Evolutionary conservation across 35 echinoderm and acorn worm species (phyloP).

Genomic region (Nesometra sesokonis): DNA sequence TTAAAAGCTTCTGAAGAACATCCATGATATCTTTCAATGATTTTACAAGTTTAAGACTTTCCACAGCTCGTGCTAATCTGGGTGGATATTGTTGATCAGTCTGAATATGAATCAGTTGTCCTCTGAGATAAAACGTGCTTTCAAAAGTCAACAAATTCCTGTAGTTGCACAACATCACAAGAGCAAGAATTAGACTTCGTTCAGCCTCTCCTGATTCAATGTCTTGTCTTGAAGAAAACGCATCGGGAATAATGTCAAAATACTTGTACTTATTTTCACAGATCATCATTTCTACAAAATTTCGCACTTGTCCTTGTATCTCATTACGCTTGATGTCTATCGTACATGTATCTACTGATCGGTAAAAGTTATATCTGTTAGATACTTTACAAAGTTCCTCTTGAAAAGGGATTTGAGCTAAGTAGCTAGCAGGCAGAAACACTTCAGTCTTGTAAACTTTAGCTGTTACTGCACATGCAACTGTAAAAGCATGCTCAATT

Average conservation of each 20-base stretch:
- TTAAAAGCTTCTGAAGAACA: neutral
- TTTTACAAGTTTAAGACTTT: neutral
- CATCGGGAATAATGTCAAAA: constrained; percentile 33
- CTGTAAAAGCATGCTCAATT: constrained; percentile 22
- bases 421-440: constrained; percentile 40
- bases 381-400: constrained; percentile 17
- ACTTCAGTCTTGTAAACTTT: neutral
- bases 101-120: neutral
- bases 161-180: constrained; percentile 42
- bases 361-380: neutral
- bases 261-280: neutral
- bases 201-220: constrained; percentile 46
- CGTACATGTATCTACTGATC: neutral
- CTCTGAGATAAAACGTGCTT: neutral
- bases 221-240: constrained; percentile 1
- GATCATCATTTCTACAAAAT: constrained; percentile 21
- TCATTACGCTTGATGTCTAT: neutral
- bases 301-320: neutral
- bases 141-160: neutral
- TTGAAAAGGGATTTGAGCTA: constrained; percentile 19
- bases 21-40: neutral
- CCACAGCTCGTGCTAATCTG: constrained; percentile 14
- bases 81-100: constrained; percentile 14
- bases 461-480: constrained; percentile 14
- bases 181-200: constrained; percentile 8